Conservation (phyloP, 64 coral and sea anemone species). For the Astreopora myriophthalma region DNA sequence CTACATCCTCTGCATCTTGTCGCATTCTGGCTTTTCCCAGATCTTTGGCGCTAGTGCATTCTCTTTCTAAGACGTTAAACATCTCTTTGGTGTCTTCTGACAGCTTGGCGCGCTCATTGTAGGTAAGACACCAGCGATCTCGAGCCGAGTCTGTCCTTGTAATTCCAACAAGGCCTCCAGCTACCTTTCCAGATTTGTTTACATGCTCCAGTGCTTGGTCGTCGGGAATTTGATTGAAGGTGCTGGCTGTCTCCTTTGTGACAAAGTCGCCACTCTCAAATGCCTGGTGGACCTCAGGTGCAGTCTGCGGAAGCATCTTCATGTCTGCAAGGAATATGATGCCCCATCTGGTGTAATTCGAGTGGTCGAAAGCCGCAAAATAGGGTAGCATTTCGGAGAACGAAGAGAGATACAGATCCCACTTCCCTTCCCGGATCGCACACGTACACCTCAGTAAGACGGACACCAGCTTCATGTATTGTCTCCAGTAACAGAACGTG, state of each 20-base stretch:
- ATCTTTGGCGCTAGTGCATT: conserved; percentile 49
- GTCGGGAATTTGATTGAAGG: conserved; percentile 72
- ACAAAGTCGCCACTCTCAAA: conserved; percentile 71
- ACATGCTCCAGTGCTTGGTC: conserved; percentile 82
- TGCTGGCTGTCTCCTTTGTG: conserved; percentile 55
- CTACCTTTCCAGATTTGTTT: conserved; percentile 66
- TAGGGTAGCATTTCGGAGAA: conserved; percentile 81
- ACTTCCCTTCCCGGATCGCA: conserved; percentile 67
- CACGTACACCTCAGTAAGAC: conserved; percentile 62
- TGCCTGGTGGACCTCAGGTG: conserved; percentile 48
- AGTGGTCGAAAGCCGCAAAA: conserved; percentile 65
- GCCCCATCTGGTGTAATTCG: conserved; percentile 72
- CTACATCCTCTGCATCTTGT: conserved; percentile 52
- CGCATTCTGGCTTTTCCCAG: conserved; percentile 15
- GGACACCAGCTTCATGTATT: conserved; percentile 71
- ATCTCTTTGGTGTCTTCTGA: conserved; percentile 75
- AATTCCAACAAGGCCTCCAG: conserved; percentile 66
- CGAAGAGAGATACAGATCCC: conserved; percentile 62
- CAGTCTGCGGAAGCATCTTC: conserved; percentile 24
- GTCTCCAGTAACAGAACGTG: conserved; percentile 74
- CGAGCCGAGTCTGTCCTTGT: conserved; percentile 56
- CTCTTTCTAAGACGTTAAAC: conserved; percentile 15
- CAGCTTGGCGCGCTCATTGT: conserved; percentile 67
- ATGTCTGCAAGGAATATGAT: conserved; percentile 66
- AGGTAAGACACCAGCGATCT: conserved; percentile 70